Percentiles rank a stretch among this genome's conserved stretches.
Conservation (phyloP, 2,888 invertebrate species). For the Andrena dorsata region DNA sequence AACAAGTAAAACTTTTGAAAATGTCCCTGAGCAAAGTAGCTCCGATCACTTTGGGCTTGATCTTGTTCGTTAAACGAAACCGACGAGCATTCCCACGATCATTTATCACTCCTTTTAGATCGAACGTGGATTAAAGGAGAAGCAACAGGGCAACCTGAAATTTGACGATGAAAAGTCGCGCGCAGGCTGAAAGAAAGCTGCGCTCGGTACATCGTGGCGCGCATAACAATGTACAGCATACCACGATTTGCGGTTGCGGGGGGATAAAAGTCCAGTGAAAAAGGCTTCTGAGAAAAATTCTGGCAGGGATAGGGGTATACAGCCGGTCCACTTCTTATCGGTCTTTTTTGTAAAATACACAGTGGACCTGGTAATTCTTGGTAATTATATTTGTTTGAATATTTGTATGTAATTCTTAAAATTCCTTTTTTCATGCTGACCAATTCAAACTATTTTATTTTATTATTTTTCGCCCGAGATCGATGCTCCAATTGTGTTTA, state of each 20-base stretch:
- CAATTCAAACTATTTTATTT: too few relatives aligned
- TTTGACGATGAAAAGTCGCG: constrained; percentile 55
- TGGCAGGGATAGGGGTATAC: constrained; percentile 21
- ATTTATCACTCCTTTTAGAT: constrained; percentile 12
- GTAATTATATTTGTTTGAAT: neutral
- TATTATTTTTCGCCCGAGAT: too few relatives aligned
- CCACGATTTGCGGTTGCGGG: constrained; percentile 48
- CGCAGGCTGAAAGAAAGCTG: constrained; percentile 49
- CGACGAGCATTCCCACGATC: neutral
- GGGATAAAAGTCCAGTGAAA: constrained; percentile 51
- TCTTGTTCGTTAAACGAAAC: neutral
- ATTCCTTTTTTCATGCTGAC: too few relatives aligned
- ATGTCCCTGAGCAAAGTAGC: neutral
- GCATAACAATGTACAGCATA: constrained; percentile 63
- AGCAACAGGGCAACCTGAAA: constrained; percentile 36
- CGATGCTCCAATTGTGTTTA: too few relatives aligned
- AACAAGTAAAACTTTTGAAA: neutral
- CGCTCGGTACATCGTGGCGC: constrained; percentile 39
- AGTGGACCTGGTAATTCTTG: too few relatives aligned
- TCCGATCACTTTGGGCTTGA: too few relatives aligned
- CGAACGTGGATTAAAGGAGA: neutral
- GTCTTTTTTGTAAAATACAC: constrained; percentile 29
- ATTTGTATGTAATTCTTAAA: neutral
- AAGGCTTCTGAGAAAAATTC: constrained; percentile 60
- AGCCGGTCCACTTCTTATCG: constrained; percentile 46